Base-by-base conservation (phyloP, 2,888 invertebrate genomes). In the Eledona agricola region DNA sequence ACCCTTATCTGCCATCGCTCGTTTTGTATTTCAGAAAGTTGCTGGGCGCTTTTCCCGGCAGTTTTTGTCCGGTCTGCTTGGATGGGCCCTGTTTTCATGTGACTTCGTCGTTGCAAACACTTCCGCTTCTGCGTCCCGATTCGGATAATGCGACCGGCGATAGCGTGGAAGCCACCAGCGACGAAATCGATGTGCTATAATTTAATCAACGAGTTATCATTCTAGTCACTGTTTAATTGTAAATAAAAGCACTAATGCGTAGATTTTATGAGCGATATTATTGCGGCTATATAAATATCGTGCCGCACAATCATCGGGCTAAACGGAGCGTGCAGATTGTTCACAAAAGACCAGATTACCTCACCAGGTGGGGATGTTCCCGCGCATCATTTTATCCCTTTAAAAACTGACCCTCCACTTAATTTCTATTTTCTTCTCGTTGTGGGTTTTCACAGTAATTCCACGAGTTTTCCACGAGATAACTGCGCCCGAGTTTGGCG, bases 1-100 rank as follows among this genome's bases (percentile, higher is more conserved):
- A 17, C 6, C 16, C 13, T 20, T 31, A 49, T 49, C 49, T 32
- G 10, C 26, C 7, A 49, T 38, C 49, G 22, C 4, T 32, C 17
- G 34, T 28, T 32, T 50, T 40, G 6, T 11, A 23, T 72, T 72
- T 28, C 62, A 75, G 76, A 50, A 76, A 75, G 66, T 51, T 76
- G n/a, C 59, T 76, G 43, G 73, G 74, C 4, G 67, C 70, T 2
- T 71, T 75, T 56, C 72, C 74, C 15, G 65, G 66, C 15, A 66
- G 52, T 31, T 42, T 72, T 19, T 76, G 75, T 57, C 72, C 73
- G 6, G 61, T 74, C 20, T 76, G 75, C 55, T 57, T 69, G 2
- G 75, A 76, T 45, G 67, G 69, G 2, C 71, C 73, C 4, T 76
- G 76, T 55, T 67, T 69, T 28, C 72, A 67, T 34, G 53, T 61